phyloP scores from a whole-genome alignment of 2,113 vertebrate genomes.

The Thymallus thymallus region DNA sequence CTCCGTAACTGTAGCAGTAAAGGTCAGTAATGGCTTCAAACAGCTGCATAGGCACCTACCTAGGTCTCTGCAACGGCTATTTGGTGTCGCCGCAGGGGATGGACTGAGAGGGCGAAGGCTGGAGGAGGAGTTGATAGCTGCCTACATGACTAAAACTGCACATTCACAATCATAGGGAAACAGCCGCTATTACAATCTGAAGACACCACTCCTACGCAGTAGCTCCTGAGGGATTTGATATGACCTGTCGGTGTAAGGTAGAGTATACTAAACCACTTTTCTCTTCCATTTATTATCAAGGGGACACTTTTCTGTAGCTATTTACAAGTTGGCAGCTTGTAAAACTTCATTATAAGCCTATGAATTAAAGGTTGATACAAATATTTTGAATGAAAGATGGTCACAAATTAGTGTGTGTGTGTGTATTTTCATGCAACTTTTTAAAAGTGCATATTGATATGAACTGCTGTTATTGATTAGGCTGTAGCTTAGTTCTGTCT shows the following conservation, averaged over 20 bases:
- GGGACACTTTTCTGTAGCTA: neutral
- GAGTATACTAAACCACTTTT: slow-evolving; percentile 44
- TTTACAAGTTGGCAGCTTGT: neutral
- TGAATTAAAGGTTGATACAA: neutral
- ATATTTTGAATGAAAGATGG: neutral
- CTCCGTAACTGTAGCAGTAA: slow-evolving; percentile 6
- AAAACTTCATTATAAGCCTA: neutral
- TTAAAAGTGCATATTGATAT: no score
- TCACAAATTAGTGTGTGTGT: neutral
- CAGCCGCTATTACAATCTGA: slow-evolving; percentile 46
- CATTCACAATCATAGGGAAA: slow-evolving; percentile 40
- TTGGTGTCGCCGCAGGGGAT: slow-evolving; percentile 45
- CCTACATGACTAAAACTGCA: slow-evolving; percentile 45
- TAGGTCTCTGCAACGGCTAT: slow-evolving; percentile 34
- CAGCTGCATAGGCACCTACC: slow-evolving; percentile 2
- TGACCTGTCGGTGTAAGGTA: slow-evolving; percentile 72
- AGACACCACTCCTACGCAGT: slow-evolving; percentile 47
- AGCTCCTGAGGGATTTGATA: slow-evolving; percentile 66
- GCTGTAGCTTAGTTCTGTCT: no score
- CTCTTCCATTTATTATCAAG: slow-evolving; percentile 9
- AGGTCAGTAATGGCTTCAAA: slow-evolving; percentile 26
- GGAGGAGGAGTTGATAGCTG: slow-evolving; percentile 69
- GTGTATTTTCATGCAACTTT: neutral
- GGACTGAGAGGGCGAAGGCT: slow-evolving; percentile 47
- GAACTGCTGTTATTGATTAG: no score